A percentile compares a stretch with the other conserved stretches of the same genome.
phyloP scores from a whole-genome alignment of 2,888 invertebrate species.

The Heteromyza rotundicornis region DNA sequence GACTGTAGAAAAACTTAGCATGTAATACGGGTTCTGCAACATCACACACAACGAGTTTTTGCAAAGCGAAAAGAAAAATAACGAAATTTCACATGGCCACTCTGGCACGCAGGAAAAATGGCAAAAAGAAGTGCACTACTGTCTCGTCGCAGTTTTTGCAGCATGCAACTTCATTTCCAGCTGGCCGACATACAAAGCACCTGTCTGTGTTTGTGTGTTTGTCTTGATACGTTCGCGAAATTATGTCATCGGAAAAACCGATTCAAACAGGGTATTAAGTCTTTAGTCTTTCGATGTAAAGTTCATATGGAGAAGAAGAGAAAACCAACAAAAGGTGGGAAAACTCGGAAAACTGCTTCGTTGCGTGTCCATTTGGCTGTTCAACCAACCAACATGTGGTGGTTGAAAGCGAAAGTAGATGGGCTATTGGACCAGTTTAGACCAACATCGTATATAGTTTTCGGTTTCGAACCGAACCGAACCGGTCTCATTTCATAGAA shows the following conservation, averaged over 20 bases:
- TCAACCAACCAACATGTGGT: background rate
- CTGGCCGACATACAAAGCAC: background rate
- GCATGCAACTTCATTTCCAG: background rate
- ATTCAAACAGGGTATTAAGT: too few relatives aligned
- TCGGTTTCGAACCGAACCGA: too few relatives aligned
- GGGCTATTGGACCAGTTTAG: too few relatives aligned
- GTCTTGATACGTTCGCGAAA: slow-evolving; percentile 34
- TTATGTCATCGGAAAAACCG: slow-evolving; percentile 51
- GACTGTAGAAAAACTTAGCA: background rate
- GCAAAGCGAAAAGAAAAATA: background rate
- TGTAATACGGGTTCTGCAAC: slow-evolving; percentile 14
- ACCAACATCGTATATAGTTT: too few relatives aligned
- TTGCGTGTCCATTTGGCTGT: background rate
- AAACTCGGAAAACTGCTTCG: slow-evolving; percentile 36
- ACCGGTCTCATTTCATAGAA: too few relatives aligned
- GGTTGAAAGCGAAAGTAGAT: background rate
- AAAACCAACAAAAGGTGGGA: slow-evolving; percentile 9
- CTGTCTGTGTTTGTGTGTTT: background rate
- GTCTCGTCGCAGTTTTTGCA: slow-evolving; percentile 40
- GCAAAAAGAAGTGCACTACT: slow-evolving; percentile 29
- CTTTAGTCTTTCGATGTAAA: too few relatives aligned
- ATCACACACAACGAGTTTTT: slow-evolving; percentile 13
- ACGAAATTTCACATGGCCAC: slow-evolving; percentile 1
- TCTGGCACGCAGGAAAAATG: background rate
- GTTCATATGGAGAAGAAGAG: background rate